phyloP scores from a whole-genome alignment of 1,140 invertebrate species.

The Drosophila guanche region DNA sequence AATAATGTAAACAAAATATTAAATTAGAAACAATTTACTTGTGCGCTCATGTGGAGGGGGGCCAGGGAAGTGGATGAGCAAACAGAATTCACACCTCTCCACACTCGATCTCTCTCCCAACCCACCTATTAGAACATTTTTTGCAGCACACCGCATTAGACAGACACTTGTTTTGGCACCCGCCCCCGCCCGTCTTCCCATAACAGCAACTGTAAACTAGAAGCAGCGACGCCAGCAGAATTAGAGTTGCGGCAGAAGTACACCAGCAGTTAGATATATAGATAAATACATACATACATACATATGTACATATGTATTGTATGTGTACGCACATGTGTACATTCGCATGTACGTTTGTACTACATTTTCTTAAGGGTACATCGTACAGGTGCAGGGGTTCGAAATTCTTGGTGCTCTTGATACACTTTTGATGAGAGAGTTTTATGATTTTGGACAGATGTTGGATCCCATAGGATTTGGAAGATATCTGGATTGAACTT shows the following conservation, averaged over 20 bases:
- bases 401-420: too few species aligned
- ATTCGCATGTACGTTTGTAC: neutral
- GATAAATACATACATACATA: neutral
- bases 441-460: neutral
- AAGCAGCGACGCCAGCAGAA: too few species aligned
- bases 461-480: too few species aligned
- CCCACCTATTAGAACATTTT: neutral
- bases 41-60: constrained; percentile 36
- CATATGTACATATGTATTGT: neutral
- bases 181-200: too few species aligned
- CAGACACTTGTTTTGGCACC: constrained; percentile 7
- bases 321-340: neutral
- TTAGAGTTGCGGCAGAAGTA: too few species aligned
- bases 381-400: too few species aligned
- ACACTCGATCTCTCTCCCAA: constrained; percentile 2
- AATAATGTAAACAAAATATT: constrained; percentile 82
- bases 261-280: too few species aligned
- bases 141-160: constrained; percentile 12
- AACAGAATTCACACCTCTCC: constrained; percentile 32
- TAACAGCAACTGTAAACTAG: constrained; percentile 9
- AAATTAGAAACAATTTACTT: constrained; percentile 81
- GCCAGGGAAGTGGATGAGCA: constrained; percentile 13
- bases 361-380: too few species aligned
- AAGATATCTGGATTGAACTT: too few species aligned
- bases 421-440: neutral